Percentiles rank a stretch among this genome's conserved stretches.
phyloP scores from a whole-genome alignment of 1,140 invertebrate genomes.

The Asbolus verrucosus region DNA sequence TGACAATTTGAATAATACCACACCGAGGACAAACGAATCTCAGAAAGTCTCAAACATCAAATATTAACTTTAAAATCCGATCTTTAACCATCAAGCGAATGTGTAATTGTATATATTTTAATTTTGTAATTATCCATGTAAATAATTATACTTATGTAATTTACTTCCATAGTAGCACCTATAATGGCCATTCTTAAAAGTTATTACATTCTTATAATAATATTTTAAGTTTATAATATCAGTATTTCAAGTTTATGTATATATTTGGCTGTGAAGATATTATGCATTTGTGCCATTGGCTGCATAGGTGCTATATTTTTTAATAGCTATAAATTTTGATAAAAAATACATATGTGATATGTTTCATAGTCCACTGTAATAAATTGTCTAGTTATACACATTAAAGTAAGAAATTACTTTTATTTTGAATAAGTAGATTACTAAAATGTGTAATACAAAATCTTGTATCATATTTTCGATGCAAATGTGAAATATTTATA shows the following conservation, averaged over 20 bases:
- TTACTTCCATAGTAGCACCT: slow-evolving; percentile 56
- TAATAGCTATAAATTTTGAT: slow-evolving; percentile 54
- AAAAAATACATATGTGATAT: slow-evolving; percentile 59
- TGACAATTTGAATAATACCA: too few species aligned
- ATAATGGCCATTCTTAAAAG: slow-evolving; percentile 55
- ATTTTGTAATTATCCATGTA: slow-evolving; percentile 44
- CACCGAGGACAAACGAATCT: too few species aligned
- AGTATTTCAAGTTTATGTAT: slow-evolving; percentile 59
- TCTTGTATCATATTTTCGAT: slow-evolving; percentile 18
- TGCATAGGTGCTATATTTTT: slow-evolving; percentile 60
- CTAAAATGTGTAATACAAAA: slow-evolving; percentile 30
- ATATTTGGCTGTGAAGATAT: slow-evolving; percentile 62
- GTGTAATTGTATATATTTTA: slow-evolving; percentile 41
- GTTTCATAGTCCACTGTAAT: slow-evolving; percentile 50
- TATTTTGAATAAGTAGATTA: slow-evolving; percentile 29
- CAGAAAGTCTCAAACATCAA: too few species aligned
- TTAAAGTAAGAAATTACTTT: slow-evolving; percentile 29
- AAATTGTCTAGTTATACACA: slow-evolving; percentile 43
- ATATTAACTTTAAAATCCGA: too few species aligned
- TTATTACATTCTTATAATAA: slow-evolving; percentile 58
- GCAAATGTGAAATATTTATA: slow-evolving; percentile 22
- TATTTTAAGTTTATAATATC: slow-evolving; percentile 56
- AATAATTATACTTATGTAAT: slow-evolving; percentile 43
- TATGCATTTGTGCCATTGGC: slow-evolving; percentile 63
- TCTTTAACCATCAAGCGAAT: too few species aligned